A percentile compares a stretch with the other conserved stretches of the same genome.
These are phyloP conservation scores for Zophobas morio DNA, from an alignment of 1,140 invertebrate species.

Conservation along the genomic window DNA sequence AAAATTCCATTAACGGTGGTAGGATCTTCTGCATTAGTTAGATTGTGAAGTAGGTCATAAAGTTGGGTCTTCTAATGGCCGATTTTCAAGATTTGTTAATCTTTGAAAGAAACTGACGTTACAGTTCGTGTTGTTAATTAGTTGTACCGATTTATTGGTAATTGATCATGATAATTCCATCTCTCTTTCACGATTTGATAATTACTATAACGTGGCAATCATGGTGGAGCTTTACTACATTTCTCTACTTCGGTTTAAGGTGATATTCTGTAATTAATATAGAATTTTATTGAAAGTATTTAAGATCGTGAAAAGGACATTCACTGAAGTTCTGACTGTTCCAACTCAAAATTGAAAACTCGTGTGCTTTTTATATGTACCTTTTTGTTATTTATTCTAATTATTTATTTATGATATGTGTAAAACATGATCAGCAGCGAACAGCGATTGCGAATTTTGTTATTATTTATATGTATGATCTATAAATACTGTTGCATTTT, in stretches of 20 bases:
- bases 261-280: neutral
- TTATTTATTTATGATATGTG: slow-evolving; percentile 5
- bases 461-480: slow-evolving; percentile 7
- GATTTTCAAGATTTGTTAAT: neutral
- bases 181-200: neutral
- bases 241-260: neutral
- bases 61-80: neutral
- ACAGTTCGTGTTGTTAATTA: neutral
- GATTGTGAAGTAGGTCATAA: neutral
- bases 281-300: neutral
- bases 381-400: slow-evolving; percentile 9
- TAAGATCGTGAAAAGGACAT: neutral
- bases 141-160: neutral
- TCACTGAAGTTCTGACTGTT: neutral
- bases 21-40: neutral
- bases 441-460: slow-evolving; percentile 5
- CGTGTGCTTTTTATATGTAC: slow-evolving; percentile 5
- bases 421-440: neutral
- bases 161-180: neutral
- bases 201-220: slow-evolving; percentile 2
- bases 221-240: slow-evolving; percentile 10
- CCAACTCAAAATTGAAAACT: neutral
- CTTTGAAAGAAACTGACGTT: neutral
- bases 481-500: neutral
- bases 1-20: slow-evolving; percentile 8